Conservation (phyloP, 2,113 vertebrate genomes). For the Pseudolaguvia tuberculata region DNA sequence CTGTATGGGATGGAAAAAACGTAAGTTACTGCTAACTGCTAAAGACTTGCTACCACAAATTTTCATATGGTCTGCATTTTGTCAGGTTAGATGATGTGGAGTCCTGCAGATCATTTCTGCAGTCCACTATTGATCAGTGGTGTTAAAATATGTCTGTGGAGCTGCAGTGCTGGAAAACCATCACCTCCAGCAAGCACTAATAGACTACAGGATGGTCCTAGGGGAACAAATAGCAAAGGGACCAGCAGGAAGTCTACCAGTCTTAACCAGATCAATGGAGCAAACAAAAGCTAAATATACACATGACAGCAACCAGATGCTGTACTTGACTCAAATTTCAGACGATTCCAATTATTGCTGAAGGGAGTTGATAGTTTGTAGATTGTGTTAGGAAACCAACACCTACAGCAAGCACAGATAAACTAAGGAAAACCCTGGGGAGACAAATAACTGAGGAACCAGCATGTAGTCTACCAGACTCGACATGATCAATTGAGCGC, state of each 20-base stretch:
- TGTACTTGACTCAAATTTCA: neutral
- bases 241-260: neutral
- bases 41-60: no score
- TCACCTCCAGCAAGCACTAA: neutral
- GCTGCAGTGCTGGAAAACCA: neutral
- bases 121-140: neutral
- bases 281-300: neutral
- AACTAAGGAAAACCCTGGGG: neutral
- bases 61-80: neutral
- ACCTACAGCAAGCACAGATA: neutral
- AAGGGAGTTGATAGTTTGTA: neutral
- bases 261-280: neutral
- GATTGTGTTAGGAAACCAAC: neutral
- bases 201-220: neutral
- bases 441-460: neutral
- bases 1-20: no score
- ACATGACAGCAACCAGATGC: neutral
- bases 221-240: neutral
- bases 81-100: neutral
- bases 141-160: no score
- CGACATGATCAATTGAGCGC: neutral
- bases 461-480: neutral
- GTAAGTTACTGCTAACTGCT: no score
- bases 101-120: neutral
- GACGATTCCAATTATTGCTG: neutral